Evolutionary conservation across 2,888 invertebrate genomes (phyloP), one percentile per base, ranked within the genome.

Genomic region (Xestia sexstrigata): DNA sequence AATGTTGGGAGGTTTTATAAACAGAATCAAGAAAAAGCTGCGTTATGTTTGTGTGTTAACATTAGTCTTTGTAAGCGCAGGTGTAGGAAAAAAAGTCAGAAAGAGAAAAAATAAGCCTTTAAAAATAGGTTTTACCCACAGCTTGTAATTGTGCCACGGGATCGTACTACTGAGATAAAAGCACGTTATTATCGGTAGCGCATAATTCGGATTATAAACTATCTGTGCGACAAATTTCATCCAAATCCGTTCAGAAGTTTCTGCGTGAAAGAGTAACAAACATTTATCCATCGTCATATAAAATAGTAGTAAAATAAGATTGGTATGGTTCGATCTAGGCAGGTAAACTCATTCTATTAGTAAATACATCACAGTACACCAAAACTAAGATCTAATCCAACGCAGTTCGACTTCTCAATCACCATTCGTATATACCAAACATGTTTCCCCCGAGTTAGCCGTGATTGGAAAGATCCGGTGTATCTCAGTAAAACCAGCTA

Each of bases 401-500:
- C 11, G 20, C 62, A 62, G 35, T 63, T 62, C 30, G 11, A n/a
- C n/a, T 55, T 15, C 49, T 79, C 79, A 15, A 55, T 79, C 60
- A 42, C 55, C 23, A 47, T 60, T 47, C 11, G 20, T n/a, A 26
- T 30, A 47, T 7, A 42, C 52, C 8, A 52, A 70, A 81, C 71
- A 81, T 76, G 84, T 80, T 70, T 60, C 60, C 60, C 45, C 65
- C 67, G 42, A 68, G 73, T 68, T 66, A 67, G 26, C 76, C 74
- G 87, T 88, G 89, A 91, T 91, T 91, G 91, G 87, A 86, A 82
- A 83, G 82, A 81, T 76, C 85, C 86, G 83, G 80, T 67, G 80
- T 80, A 81, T 84, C 86, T 87, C 86, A 76, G 72, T 68, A 89
- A 86, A 90, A 92, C 89, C 88, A 88, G 78, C 89, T 90, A 89